phyloP scores from a whole-genome alignment of 2,888 invertebrate species.

The Rapana venosa region DNA sequence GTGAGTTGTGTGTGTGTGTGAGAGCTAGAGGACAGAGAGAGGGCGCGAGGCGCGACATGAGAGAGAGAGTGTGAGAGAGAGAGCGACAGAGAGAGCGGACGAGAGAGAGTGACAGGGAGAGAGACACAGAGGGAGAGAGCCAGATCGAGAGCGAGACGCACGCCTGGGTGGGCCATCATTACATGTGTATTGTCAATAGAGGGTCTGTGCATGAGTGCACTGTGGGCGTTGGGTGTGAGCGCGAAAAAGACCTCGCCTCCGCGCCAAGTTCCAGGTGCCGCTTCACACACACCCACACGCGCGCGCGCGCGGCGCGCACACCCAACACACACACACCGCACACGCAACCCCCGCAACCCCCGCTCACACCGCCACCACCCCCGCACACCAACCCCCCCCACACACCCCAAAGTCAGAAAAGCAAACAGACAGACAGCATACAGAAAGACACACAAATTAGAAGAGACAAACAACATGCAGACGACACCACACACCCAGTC shows the following conservation, averaged over 20 bases:
- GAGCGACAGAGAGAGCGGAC: background rate
- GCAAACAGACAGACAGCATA: background rate
- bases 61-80: background rate
- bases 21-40: too few relatives aligned
- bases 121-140: background rate
- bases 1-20: background rate
- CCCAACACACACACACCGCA: background rate
- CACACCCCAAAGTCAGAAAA: background rate
- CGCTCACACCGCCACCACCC: background rate
- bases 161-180: too few relatives aligned
- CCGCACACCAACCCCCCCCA: too few relatives aligned
- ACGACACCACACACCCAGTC: too few relatives aligned
- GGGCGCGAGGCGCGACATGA: background rate
- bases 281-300: background rate
- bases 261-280: too few relatives aligned
- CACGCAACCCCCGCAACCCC: background rate
- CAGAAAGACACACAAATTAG: background rate
- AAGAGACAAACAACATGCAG: background rate
- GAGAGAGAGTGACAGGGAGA: background rate
- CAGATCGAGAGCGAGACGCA: background rate
- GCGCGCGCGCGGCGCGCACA: background rate
- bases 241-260: too few relatives aligned
- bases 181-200: too few relatives aligned
- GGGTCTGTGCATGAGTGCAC: too few relatives aligned
- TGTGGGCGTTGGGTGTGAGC: too few relatives aligned